Conservation (phyloP, 2,888 invertebrate species). For the Drosophila tanythrix region DNA sequence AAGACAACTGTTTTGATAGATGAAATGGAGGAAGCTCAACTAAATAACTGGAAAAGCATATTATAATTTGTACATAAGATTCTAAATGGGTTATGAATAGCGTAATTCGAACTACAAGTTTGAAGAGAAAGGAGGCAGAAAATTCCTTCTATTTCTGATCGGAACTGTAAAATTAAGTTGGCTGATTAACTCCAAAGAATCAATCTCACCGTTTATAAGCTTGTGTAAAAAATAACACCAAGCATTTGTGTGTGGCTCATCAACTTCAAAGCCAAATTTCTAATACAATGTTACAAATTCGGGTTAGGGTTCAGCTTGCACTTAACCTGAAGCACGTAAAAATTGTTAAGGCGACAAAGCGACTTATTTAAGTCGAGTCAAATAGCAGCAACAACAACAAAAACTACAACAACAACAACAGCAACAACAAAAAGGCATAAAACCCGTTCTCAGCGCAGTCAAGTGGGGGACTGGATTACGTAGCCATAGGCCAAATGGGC, state of each 20-base stretch:
- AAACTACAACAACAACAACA: neutral
- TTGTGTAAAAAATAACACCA: too few species aligned
- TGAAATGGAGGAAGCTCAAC: too few species aligned
- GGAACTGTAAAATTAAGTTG: too few species aligned
- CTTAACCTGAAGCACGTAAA: constrained; percentile 60
- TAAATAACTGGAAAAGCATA: too few species aligned
- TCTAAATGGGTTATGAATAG: too few species aligned
- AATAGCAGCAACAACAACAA: neutral
- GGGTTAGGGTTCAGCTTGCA: constrained; percentile 20
- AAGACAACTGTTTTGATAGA: too few species aligned
- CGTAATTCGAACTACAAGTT: too few species aligned
- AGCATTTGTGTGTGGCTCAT: neutral
- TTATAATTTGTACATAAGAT: too few species aligned
- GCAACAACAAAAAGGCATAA: neutral
- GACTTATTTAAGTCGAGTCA: constrained; percentile 36
- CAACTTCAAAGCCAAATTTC: neutral
- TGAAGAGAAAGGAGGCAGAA: too few species aligned
- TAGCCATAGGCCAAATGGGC: constrained; percentile 7
- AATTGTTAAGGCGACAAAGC: constrained; percentile 53
- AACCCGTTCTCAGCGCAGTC: neutral
- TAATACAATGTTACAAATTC: neutral
- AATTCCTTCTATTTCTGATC: too few species aligned
- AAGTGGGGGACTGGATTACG: neutral
- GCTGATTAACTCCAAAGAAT: too few species aligned
- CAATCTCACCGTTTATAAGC: too few species aligned